Evolutionary conservation across 1,140 invertebrate genomes (phyloP).

Genomic region (Drosophila tristis): DNA sequence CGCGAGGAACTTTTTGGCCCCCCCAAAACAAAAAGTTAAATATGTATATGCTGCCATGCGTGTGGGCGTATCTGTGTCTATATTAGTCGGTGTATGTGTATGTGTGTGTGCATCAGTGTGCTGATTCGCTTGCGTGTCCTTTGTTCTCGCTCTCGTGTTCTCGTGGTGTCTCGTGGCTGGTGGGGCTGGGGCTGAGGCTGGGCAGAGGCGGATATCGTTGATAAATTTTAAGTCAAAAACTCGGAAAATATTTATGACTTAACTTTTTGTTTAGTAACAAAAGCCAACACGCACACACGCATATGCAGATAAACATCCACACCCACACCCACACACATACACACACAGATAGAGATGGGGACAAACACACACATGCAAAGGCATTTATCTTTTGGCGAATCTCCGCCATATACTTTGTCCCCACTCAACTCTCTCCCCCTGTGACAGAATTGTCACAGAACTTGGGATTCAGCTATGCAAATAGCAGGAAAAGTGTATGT

Average conservation of each 20-base stretch:
- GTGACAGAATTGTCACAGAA: constrained; percentile 65
- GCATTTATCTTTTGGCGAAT: constrained; percentile 24
- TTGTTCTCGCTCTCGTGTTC: constrained; percentile 18
- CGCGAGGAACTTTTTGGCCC: constrained; percentile 28
- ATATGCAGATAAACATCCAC: constrained; percentile 8
- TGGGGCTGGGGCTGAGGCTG: too few relatives aligned
- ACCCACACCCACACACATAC: background rate
- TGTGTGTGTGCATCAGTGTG: constrained; percentile 28
- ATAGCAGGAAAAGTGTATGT: constrained; percentile 34
- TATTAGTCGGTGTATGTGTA: background rate
- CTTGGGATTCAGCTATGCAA: constrained; percentile 63
- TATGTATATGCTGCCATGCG: background rate
- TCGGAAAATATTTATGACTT: constrained; percentile 83
- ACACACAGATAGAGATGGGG: constrained; percentile 9
- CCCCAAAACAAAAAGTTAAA: constrained; percentile 47
- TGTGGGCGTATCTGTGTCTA: background rate
- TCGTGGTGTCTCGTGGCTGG: constrained; percentile 37
- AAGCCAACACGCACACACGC: constrained; percentile 49
- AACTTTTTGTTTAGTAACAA: constrained; percentile 80
- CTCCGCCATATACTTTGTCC: constrained; percentile 8
- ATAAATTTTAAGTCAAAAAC: constrained; percentile 82
- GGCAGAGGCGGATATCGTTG: constrained; percentile 71
- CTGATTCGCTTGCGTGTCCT: constrained; percentile 35
- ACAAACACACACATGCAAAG: background rate
- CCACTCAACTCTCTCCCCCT: constrained; percentile 9